These are phyloP conservation scores for Siphlonurus alternatus DNA, from an alignment of 2,888 invertebrate species.

Conservation along the genomic window DNA sequence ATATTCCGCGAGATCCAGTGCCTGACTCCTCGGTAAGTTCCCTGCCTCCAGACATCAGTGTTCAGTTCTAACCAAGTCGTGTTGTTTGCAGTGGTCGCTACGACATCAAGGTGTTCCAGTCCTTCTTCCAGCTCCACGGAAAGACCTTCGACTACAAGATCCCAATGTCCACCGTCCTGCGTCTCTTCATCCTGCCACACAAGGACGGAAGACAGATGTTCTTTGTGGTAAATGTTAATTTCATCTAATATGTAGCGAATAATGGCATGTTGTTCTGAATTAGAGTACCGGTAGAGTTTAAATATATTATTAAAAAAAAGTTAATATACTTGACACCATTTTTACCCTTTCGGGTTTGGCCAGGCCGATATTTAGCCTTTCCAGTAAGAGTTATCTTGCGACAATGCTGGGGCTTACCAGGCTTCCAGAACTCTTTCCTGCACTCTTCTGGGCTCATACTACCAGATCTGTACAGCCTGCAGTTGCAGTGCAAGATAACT, in stretches of 20 bases:
- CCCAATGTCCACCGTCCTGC: slow-evolving; percentile 88
- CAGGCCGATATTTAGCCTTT: too few species aligned
- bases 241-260: not conserved
- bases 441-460: too few species aligned
- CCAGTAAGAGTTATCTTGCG: too few species aligned
- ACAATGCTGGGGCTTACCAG: too few species aligned
- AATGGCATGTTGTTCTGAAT: not conserved
- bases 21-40: slow-evolving; percentile 77
- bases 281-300: not conserved
- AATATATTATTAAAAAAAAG: not conserved
- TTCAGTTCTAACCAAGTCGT: slow-evolving; percentile 3
- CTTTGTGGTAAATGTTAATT: slow-evolving; percentile 56
- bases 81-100: slow-evolving; percentile 90
- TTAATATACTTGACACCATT: too few species aligned
- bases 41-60: not conserved
- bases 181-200: slow-evolving; percentile 88
- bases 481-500: too few species aligned
- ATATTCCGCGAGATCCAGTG: slow-evolving; percentile 95
- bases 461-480: too few species aligned
- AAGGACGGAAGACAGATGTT: slow-evolving; percentile 97
- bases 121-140: slow-evolving; percentile 84
- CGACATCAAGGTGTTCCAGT: slow-evolving; percentile 85
- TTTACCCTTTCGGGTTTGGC: too few species aligned
- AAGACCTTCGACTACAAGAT: slow-evolving; percentile 99
- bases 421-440: too few species aligned